phyloP scores from a whole-genome alignment of 2,797 vertebrate genomes.

The Halcyon leucocephala region DNA sequence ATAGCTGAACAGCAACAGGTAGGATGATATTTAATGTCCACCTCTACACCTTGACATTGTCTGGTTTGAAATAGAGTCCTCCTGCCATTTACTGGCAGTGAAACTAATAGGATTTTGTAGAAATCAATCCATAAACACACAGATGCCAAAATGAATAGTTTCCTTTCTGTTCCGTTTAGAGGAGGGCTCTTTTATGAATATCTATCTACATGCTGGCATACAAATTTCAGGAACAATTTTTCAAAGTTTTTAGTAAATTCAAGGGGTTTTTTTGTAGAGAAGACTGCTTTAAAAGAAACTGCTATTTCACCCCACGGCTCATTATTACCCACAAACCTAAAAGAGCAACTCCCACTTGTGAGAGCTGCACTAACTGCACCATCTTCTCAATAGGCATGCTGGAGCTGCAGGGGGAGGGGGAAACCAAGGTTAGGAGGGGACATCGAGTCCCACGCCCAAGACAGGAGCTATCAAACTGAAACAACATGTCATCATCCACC shows the following conservation, averaged over 20 bases:
- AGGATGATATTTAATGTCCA: not conserved
- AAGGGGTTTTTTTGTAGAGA: not conserved
- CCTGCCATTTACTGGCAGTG: slow-evolving; percentile 14
- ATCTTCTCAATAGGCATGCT: rapidly evolving
- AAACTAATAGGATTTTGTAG: slow-evolving; percentile 45
- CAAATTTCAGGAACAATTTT: slow-evolving; percentile 25
- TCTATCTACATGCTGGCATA: slow-evolving; percentile 14
- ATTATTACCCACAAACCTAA: not conserved
- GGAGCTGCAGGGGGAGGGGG: not conserved
- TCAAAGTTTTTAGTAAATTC: slow-evolving; percentile 41
- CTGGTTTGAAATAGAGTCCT: slow-evolving; percentile 48
- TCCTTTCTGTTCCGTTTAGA: not conserved
- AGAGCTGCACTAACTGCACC: not conserved
- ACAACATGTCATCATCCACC: rapidly evolving
- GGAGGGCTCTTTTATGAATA: slow-evolving; percentile 33
- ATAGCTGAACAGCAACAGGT: not conserved
- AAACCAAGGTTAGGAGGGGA: not conserved
- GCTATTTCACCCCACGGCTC: not conserved
- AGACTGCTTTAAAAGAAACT: not conserved
- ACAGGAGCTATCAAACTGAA: not conserved
- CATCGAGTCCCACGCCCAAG: rapidly evolving
- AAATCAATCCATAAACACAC: slow-evolving; percentile 50
- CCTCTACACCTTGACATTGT: not conserved
- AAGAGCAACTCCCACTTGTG: rapidly evolving
- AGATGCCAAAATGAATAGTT: slow-evolving; percentile 28